Evolutionary conservation across 2,797 vertebrate species (phyloP), one percentile per base, ranked within the genome.

Genomic region (Sebastes oblongus): DNA sequence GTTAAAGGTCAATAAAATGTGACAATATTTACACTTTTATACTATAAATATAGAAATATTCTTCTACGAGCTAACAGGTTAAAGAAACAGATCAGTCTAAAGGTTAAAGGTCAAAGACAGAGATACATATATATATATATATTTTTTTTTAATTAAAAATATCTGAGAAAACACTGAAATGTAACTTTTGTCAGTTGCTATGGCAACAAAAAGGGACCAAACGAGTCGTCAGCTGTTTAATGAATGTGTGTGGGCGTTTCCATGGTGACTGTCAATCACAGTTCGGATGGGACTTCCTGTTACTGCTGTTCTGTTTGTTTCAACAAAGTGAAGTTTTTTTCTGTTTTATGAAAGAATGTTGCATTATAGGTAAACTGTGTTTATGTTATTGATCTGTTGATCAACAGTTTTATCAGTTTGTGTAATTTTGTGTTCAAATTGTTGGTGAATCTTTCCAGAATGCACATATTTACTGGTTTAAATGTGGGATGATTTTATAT

Each of bases 141-240:
- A 14, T 39, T 14, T 25, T 42, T 7, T 46, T 46, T 18, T 14
- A 46, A 20, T 18, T 50, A 60, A 13, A 50, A 18, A 67, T 7
- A 55, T 54, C 9, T 20, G 46, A 55, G 58, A 32, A 75, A 79
- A 80, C 42, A 78, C 85, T 78, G 74, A 66, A 56, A 13, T 9
- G 30, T 0, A 16, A 54, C 27, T 9, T 2, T 10, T 18, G 3
- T 18, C 12, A 0, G 64, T 75, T 66, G 29, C 73, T 30, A 61
- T 1, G 52, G 71, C 16, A 66, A 82, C 74, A 24, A 4, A 16
- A 69, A 59, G 61, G 72, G 74, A 80, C 83, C 71, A 79, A 77
- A 72, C 1, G 0, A 12, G 29, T 36, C 9, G 3, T 59, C 12
- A 25, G 55, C 55, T 58, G 39, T 42, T 50, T 50, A 50, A 16